Conservation (phyloP, 2,888 invertebrate genomes). For the Gortyna flavago region DNA sequence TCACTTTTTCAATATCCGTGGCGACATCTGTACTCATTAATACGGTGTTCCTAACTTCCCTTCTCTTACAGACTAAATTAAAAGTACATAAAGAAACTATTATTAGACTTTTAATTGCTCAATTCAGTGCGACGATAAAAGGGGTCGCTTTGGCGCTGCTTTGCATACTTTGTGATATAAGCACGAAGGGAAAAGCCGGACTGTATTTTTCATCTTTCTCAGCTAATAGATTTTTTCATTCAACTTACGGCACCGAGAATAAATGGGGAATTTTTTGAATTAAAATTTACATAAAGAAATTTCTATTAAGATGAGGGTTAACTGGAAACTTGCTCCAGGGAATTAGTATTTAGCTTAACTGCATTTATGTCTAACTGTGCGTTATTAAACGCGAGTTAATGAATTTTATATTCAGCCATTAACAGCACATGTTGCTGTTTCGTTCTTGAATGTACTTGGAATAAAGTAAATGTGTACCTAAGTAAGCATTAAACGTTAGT, state of each 20-base stretch:
- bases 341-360: conserved; percentile 71
- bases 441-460: conserved; percentile 24
- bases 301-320: conserved; percentile 79
- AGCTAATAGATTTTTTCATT: conserved; percentile 80
- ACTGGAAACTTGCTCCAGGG: conserved; percentile 73
- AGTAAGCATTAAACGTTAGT: conserved; percentile 18
- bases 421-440: conserved; percentile 59
- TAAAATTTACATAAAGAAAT: conserved; percentile 82
- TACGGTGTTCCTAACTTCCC: conserved; percentile 30
- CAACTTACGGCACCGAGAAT: conserved; percentile 71
- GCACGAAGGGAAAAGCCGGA: conserved; percentile 62
- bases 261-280: conserved; percentile 75
- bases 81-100: conserved; percentile 64
- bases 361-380: conserved; percentile 61
- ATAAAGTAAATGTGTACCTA: conserved; percentile 23
- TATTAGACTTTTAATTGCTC: conserved; percentile 66
- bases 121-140: conserved; percentile 58
- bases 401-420: conserved; percentile 57
- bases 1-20: conserved; percentile 50
- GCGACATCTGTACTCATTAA: conserved; percentile 42
- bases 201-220: conserved; percentile 72
- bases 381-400: conserved; percentile 51
- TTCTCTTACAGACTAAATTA: conserved; percentile 52
- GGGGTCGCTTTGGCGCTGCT: conserved; percentile 62
- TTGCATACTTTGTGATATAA: conserved; percentile 70